phyloP scores from a whole-genome alignment of 2,797 vertebrate genomes.

The Sitta carolinensis region DNA sequence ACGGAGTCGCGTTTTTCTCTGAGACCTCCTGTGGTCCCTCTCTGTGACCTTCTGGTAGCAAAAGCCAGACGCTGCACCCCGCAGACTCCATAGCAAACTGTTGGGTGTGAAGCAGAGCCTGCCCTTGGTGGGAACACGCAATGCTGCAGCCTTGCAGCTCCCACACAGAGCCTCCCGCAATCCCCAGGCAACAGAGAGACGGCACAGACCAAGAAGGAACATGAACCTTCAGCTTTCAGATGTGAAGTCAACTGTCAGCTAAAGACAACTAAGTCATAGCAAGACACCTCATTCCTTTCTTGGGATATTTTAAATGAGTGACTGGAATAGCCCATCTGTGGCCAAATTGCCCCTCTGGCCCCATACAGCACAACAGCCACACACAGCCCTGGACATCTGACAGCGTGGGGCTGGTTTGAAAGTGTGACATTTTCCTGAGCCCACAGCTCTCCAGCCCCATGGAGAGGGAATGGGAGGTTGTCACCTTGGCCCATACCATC shows the following conservation, averaged over 20 bases:
- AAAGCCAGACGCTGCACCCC: not conserved
- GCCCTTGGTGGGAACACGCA: not conserved
- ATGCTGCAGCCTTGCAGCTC: not conserved
- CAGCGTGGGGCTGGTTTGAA: not conserved
- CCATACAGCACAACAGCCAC: fast-evolving
- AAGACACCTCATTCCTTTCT: not conserved
- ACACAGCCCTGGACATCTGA: not conserved
- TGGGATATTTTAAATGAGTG: not conserved
- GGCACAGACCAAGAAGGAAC: not conserved
- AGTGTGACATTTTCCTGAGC: not conserved
- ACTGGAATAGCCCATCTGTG: fast-evolving
- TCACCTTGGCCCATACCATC: not conserved
- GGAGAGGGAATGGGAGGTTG: not conserved
- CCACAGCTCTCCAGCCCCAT: not conserved
- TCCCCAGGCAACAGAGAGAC: not conserved
- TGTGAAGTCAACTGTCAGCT: not conserved
- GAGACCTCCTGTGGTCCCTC: not conserved
- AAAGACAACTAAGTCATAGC: not conserved
- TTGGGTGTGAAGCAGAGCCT: not conserved
- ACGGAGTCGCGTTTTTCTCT: fast-evolving
- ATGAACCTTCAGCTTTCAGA: not conserved
- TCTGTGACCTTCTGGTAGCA: not conserved
- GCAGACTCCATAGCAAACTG: not conserved
- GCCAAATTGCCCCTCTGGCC: not conserved
- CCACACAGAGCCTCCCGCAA: not conserved